Conservation (phyloP, 2,888 invertebrate species). For the Apoda limacodes region DNA sequence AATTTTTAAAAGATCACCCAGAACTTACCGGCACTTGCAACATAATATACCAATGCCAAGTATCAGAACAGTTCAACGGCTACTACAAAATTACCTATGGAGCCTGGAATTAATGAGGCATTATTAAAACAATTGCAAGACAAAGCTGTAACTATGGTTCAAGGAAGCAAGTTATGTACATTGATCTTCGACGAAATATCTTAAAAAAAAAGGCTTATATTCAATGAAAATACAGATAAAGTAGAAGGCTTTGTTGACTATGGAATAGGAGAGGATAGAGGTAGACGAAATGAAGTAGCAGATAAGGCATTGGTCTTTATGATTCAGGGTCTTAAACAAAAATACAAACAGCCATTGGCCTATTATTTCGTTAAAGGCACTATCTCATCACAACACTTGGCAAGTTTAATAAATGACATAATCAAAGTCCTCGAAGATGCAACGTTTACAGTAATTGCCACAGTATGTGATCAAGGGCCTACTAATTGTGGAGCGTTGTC, state of each 20-base stretch:
- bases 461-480: slow-evolving; percentile 19
- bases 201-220: slow-evolving; percentile 4
- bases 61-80: neutral
- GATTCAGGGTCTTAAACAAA: slow-evolving; percentile 2
- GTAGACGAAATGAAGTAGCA: slow-evolving; percentile 1
- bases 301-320: slow-evolving; percentile 7
- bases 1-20: neutral
- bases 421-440: neutral
- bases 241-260: slow-evolving; percentile 3
- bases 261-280: neutral
- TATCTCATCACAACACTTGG: neutral
- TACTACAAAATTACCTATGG: neutral
- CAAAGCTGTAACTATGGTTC: slow-evolving; percentile 1
- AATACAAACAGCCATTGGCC: slow-evolving; percentile 3
- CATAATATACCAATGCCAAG: neutral
- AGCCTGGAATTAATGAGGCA: neutral
- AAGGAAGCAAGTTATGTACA: slow-evolving; percentile 4
- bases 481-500: slow-evolving; percentile 12
- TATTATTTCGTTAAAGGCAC: neutral
- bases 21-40: neutral
- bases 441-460: slow-evolving; percentile 11
- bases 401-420: neutral
- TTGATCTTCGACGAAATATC: slow-evolving; percentile 9
- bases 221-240: neutral
- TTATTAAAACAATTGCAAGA: neutral